Percentiles rank a stretch among this genome's conserved stretches.
Evolutionary conservation across 2,113 vertebrate species (phyloP).

Genomic region (Morone saxatilis): DNA sequence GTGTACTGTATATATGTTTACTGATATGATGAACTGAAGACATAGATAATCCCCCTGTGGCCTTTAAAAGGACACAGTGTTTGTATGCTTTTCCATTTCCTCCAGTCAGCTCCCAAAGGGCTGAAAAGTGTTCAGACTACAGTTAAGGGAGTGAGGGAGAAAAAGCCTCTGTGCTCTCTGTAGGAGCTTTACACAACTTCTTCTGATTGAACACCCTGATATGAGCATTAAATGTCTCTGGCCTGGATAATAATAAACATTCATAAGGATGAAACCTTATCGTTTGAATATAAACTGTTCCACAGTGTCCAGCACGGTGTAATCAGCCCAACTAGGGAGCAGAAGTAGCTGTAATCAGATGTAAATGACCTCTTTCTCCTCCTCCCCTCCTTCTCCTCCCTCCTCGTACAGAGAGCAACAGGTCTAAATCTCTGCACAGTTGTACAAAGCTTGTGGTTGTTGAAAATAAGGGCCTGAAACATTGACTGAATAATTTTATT

Average conservation of each 20-base stretch:
- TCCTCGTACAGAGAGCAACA: slow-evolving; percentile 65
- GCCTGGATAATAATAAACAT: not conserved
- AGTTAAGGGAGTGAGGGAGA: slow-evolving; percentile 37
- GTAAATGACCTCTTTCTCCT: slow-evolving; percentile 62
- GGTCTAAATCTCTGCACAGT: slow-evolving; percentile 53
- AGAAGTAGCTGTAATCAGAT: slow-evolving; percentile 62
- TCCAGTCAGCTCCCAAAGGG: slow-evolving; percentile 61
- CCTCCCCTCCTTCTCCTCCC: slow-evolving; percentile 18
- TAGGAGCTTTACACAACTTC: not conserved
- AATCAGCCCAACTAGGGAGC: slow-evolving; percentile 37
- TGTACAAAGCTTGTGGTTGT: slow-evolving; percentile 20
- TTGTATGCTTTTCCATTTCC: slow-evolving; percentile 68
- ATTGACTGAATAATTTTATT: slow-evolving; percentile 13
- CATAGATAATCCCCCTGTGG: slow-evolving; percentile 1
- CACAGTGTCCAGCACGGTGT: slow-evolving; percentile 14
- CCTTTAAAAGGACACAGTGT: slow-evolving; percentile 37
- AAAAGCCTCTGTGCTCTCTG: not conserved
- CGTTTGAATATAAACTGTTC: not conserved
- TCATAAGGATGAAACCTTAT: not conserved
- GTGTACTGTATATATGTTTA: not conserved
- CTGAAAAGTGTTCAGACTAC: not conserved
- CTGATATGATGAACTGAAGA: slow-evolving; percentile 1
- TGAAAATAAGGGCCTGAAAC: slow-evolving; percentile 33
- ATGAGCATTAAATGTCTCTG: not conserved
- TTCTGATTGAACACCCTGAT: slow-evolving; percentile 21